A percentile compares a stretch with the other conserved stretches of the same genome.
Conservation (phyloP, 2,888 invertebrate species). For the Cactoblastis cactorum region DNA sequence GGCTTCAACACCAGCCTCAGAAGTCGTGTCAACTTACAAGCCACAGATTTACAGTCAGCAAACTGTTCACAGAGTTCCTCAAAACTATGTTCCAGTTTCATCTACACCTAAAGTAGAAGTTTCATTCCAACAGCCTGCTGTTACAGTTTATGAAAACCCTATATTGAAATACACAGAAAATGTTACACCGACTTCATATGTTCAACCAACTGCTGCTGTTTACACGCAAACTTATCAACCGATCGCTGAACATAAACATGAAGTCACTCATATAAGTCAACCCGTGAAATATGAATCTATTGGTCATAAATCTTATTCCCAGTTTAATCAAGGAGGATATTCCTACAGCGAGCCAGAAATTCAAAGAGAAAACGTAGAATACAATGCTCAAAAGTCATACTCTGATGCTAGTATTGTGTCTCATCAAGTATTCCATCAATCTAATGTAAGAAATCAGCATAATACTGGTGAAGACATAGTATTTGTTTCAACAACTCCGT, state of each 20-base stretch:
- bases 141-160: slow-evolving; percentile 56
- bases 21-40: slow-evolving; percentile 46
- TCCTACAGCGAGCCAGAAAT: slow-evolving; percentile 65
- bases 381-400: slow-evolving; percentile 42
- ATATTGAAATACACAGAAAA: slow-evolving; percentile 50
- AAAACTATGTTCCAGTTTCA: slow-evolving; percentile 41
- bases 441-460: slow-evolving; percentile 37
- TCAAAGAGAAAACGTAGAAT: slow-evolving; percentile 52
- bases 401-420: slow-evolving; percentile 66
- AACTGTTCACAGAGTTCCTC: slow-evolving; percentile 55
- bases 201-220: slow-evolving; percentile 49
- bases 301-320: slow-evolving; percentile 36
- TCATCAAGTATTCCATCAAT: slow-evolving; percentile 60
- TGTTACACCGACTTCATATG: slow-evolving; percentile 46
- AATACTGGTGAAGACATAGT: slow-evolving; percentile 45
- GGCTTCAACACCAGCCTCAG: slow-evolving; percentile 30
- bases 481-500: slow-evolving; percentile 60
- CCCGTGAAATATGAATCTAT: slow-evolving; percentile 43
- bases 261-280: slow-evolving; percentile 45
- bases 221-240: slow-evolving; percentile 56
- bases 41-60: slow-evolving; percentile 60
- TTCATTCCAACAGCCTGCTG: slow-evolving; percentile 41
- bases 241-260: slow-evolving; percentile 41
- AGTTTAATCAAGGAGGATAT: slow-evolving; percentile 48
- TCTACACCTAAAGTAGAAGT: slow-evolving; percentile 47